Conservation (phyloP, 2,113 vertebrate genomes). For the Toxostoma redivivum region DNA sequence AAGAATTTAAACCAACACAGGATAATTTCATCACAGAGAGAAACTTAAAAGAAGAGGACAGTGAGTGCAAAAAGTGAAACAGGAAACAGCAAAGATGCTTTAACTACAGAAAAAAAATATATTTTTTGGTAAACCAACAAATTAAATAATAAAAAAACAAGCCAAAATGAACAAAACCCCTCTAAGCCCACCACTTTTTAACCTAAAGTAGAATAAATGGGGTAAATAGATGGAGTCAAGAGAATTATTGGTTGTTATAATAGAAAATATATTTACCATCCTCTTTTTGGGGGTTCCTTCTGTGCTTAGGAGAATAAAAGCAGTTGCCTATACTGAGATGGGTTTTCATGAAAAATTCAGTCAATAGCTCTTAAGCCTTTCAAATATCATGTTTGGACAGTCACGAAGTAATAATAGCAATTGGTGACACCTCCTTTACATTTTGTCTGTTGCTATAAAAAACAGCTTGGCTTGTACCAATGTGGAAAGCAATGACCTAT, state of each 20-base stretch:
- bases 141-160: neutral
- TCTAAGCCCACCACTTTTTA: neutral
- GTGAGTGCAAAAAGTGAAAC: neutral
- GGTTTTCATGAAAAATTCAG: neutral
- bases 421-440: neutral
- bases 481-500: neutral
- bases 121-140: neutral
- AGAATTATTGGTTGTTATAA: neutral
- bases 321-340: neutral
- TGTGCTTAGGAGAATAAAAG: neutral
- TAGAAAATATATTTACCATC: neutral
- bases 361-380: neutral
- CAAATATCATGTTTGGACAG: neutral
- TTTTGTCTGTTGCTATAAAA: neutral
- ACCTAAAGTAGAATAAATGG: neutral
- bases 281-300: neutral
- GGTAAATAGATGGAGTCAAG: neutral
- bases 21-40: constrained; percentile 43
- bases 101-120: neutral
- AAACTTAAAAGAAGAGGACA: neutral
- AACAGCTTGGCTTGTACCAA: neutral
- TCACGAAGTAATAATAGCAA: neutral
- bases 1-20: constrained; percentile 26
- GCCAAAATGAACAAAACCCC: neutral
- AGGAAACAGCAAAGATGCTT: neutral